Evolutionary conservation across 2,888 invertebrate species (phyloP), one percentile per base, ranked within the genome.

Genomic region (Cyaniris semiargus): DNA sequence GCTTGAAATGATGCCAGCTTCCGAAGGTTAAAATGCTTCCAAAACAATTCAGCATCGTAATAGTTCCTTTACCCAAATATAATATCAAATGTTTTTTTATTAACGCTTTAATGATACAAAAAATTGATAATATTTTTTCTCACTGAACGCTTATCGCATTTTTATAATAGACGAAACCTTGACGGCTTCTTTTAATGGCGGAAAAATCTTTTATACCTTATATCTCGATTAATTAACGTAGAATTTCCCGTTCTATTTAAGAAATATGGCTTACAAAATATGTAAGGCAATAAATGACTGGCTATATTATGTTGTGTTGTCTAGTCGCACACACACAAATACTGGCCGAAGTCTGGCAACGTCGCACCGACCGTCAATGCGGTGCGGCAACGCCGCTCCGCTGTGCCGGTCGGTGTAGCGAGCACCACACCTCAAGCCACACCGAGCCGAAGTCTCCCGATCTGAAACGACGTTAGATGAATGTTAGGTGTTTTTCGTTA

Each of bases 1-100:
- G 27, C 27, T 66, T 66, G 66, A 66, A 66, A 66, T 66, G 27
- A 27, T 66, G 66, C 66, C 66, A 66, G 66, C 27, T 66, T 66
- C 31, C 23, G 31, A 66, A 31, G 18, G 27, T 66, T 66, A 18
- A 66, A 66, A 18, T 66, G 31, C 13, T 60, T 23, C 10, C 10
- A 60, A 60, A 66, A 66, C 66, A 66, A 31, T 66, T 31, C 27
- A 66, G 23, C 15, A 31, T 66, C 18, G 66, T 31, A 27, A 66
- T 66, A 66, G 60, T 18, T 31, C 27, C 27, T 66, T 66, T 31
- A 27, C 18, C 27, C 5, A 15, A 66, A 27, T 23, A n/a, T 56
- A 44, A 44, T 44, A 56, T 0, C n/a, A 56, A n/a, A 18, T 56
- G 56, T 34, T 34, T 34, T 34, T 3, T 6, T 34, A 34, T 34